phyloP scores from a whole-genome alignment of 2,888 invertebrate genomes.

The Oxycera nigricornis region DNA sequence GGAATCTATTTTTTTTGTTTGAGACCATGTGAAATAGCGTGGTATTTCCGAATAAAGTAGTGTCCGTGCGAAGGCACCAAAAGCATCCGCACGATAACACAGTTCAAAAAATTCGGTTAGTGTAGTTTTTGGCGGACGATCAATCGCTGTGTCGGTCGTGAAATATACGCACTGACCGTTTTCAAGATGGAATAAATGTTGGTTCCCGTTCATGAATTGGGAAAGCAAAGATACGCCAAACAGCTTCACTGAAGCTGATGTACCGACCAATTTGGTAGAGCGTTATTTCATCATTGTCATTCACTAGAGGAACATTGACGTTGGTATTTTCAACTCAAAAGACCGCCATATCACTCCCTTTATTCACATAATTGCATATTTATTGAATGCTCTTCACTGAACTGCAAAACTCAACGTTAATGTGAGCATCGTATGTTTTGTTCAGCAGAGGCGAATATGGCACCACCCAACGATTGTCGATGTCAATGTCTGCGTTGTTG shows the following conservation, averaged over 20 bases:
- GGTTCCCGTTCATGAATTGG: slow-evolving; percentile 37
- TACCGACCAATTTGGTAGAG: slow-evolving; percentile 50
- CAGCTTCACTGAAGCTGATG: slow-evolving; percentile 50
- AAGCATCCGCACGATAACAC: slow-evolving; percentile 49
- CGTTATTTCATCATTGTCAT: slow-evolving; percentile 50
- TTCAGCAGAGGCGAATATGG: not conserved
- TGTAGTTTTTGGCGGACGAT: slow-evolving; percentile 49
- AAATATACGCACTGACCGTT: slow-evolving; percentile 50
- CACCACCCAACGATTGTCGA: not conserved
- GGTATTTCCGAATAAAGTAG: slow-evolving; percentile 54
- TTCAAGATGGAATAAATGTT: slow-evolving; percentile 42
- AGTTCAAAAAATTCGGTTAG: slow-evolving; percentile 55
- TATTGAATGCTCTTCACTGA: slow-evolving; percentile 60
- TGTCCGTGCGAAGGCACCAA: slow-evolving; percentile 50
- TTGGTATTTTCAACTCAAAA: slow-evolving; percentile 47
- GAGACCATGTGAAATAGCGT: slow-evolving; percentile 53
- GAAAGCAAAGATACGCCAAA: slow-evolving; percentile 41
- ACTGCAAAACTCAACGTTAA: slow-evolving; percentile 58
- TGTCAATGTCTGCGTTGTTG: not conserved
- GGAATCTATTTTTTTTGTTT: slow-evolving; percentile 42
- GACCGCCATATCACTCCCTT: slow-evolving; percentile 57
- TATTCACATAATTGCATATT: slow-evolving; percentile 60
- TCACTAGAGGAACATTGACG: slow-evolving; percentile 49
- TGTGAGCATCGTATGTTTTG: slow-evolving; percentile 53
- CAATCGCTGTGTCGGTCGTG: slow-evolving; percentile 48